These are phyloP conservation scores for Tribolium freemani DNA, from an alignment of 2,888 invertebrate genomes.

Conservation along the genomic window DNA sequence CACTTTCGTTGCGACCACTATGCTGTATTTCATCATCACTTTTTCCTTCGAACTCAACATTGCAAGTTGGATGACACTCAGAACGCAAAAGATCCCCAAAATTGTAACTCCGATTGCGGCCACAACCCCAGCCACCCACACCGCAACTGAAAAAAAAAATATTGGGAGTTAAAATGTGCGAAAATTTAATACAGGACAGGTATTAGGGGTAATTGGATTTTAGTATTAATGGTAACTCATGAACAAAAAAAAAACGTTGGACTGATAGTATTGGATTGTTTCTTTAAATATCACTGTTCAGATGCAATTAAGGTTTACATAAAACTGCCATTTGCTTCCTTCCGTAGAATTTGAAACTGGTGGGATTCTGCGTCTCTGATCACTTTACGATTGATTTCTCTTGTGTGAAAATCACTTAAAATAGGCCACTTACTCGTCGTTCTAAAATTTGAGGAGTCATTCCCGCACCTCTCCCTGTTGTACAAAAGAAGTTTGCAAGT, in stretches of 20 bases:
- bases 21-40: constrained; percentile 83
- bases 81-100: constrained; percentile 82
- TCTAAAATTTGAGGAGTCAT: constrained; percentile 81
- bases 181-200: neutral
- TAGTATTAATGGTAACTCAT: neutral
- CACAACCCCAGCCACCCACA: constrained; percentile 85
- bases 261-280: too few species aligned
- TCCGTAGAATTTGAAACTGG: neutral
- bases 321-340: neutral
- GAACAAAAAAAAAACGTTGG: too few species aligned
- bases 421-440: constrained; percentile 72
- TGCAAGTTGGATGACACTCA: constrained; percentile 86
- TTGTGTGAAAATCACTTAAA: constrained; percentile 4
- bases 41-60: constrained; percentile 90
- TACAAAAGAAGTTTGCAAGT: constrained; percentile 86
- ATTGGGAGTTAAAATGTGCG: too few species aligned
- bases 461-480: constrained; percentile 86
- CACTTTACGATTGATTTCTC: constrained; percentile 29
- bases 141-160: constrained; percentile 76
- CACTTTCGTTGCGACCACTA: constrained; percentile 84
- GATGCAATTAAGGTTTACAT: neutral
- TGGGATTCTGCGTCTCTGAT: neutral
- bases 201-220: neutral
- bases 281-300: too few species aligned
- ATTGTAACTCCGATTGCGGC: constrained; percentile 81